Percentiles rank a stretch among this genome's conserved stretches.
phyloP scores from a whole-genome alignment of 2,113 vertebrate species.

The Bombycilla garrulus region DNA sequence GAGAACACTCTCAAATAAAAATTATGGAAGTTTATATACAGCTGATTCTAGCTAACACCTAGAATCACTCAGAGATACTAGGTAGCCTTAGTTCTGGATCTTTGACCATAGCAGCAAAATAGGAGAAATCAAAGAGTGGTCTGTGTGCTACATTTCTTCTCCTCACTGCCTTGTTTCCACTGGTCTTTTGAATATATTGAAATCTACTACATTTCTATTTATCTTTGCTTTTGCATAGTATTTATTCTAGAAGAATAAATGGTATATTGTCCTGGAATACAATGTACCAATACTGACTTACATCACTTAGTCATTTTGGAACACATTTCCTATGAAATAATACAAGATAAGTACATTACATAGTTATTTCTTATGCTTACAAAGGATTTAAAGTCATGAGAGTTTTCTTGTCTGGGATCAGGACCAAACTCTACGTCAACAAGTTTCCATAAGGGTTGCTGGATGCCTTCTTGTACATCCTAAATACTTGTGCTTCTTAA shows the following conservation, averaged over 20 bases:
- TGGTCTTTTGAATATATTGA: not conserved
- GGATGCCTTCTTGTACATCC: not conserved
- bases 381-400: constrained; percentile 18
- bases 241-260: not conserved
- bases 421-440: constrained; percentile 1
- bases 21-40: not conserved
- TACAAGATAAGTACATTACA: constrained; percentile 8
- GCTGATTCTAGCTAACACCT: not conserved
- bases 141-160: not conserved
- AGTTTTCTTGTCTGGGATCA: constrained; percentile 4
- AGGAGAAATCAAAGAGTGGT: not conserved
- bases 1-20: not conserved
- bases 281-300: not conserved
- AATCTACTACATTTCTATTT: not conserved
- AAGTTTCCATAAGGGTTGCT: constrained; percentile 12
- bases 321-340: constrained; percentile 15
- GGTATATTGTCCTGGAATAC: constrained; percentile 7
- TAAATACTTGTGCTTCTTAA: not conserved
- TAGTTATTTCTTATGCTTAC: not conserved
- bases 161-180: not conserved
- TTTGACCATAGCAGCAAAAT: not conserved
- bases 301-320: not conserved
- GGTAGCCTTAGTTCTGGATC: not conserved
- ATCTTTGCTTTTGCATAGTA: not conserved
- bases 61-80: not conserved